phyloP scores from a whole-genome alignment of 1,140 invertebrate species.

The Drosophila insularis region DNA sequence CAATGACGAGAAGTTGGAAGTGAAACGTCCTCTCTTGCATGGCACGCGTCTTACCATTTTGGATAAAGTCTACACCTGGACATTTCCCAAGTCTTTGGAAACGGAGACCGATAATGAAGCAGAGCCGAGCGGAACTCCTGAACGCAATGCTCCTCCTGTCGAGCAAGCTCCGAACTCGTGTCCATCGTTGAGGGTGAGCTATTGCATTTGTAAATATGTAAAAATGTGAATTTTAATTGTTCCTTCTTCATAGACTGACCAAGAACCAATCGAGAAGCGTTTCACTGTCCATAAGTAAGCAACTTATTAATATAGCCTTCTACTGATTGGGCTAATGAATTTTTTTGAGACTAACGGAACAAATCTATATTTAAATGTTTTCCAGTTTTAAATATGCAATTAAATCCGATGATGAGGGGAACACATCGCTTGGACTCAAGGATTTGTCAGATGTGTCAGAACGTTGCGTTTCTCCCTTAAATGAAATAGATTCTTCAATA shows the following conservation, averaged over 20 bases:
- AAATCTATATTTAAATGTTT: constrained; percentile 19
- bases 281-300: constrained; percentile 73
- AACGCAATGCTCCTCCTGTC: constrained; percentile 31
- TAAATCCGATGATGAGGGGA: constrained; percentile 75
- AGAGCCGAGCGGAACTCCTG: constrained; percentile 45
- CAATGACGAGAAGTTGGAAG: constrained; percentile 51
- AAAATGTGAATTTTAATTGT: constrained; percentile 10
- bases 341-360: constrained; percentile 20
- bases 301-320: too few species aligned
- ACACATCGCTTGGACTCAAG: constrained; percentile 63
- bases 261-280: constrained; percentile 51
- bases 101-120: constrained; percentile 7
- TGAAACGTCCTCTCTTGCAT: constrained; percentile 60
- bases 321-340: too few species aligned
- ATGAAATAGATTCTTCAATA: neutral
- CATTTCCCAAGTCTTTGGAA: constrained; percentile 41
- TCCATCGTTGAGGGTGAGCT: constrained; percentile 62
- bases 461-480: constrained; percentile 33
- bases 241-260: constrained; percentile 38
- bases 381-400: constrained; percentile 71
- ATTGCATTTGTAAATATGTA: neutral
- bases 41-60: constrained; percentile 62
- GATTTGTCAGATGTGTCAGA: constrained; percentile 25
- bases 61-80: constrained; percentile 60
- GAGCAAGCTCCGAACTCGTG: constrained; percentile 69